Percentiles rank a stretch among this genome's conserved stretches.
phyloP scores from a whole-genome alignment of 35 echinoderm and acorn worm genomes.

The Amphiura filiformis region DNA sequence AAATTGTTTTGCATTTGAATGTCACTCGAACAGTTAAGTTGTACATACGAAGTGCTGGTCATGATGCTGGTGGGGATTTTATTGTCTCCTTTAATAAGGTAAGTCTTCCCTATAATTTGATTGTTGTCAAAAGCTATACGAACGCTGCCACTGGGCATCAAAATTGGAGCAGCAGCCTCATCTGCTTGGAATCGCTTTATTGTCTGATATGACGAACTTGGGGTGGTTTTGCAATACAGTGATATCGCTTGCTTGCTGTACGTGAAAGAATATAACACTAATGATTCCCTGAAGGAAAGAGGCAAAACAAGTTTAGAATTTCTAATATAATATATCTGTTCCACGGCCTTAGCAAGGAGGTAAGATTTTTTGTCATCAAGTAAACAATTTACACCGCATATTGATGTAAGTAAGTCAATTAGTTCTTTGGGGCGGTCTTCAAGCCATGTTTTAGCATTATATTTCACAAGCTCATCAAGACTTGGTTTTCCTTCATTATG shows the following conservation, averaged over 20 bases:
- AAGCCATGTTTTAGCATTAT: slow-evolving; percentile 6
- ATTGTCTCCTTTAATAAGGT: slow-evolving; percentile 5
- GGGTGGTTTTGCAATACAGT: background rate
- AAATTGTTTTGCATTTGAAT: background rate
- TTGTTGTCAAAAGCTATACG: slow-evolving; percentile 9
- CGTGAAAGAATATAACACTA: slow-evolving; percentile 1
- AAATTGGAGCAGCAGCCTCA: background rate
- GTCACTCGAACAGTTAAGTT: background rate
- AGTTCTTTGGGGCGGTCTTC: background rate
- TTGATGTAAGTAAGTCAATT: background rate
- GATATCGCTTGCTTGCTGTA: slow-evolving; percentile 15
- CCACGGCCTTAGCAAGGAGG: background rate
- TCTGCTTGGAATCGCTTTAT: background rate
- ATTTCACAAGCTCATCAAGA: background rate
- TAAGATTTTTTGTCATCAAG: background rate
- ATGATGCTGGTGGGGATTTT: slow-evolving; percentile 11
- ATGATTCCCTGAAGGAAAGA: background rate
- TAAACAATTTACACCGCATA: background rate
- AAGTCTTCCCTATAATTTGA: slow-evolving; percentile 19
- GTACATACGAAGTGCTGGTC: slow-evolving; percentile 19
- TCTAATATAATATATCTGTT: slow-evolving; percentile 5
- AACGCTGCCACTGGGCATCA: background rate
- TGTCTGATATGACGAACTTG: background rate
- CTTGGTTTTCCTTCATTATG: background rate
- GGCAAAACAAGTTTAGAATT: background rate